A percentile compares a stretch with the other conserved stretches of the same genome.
Evolutionary conservation across 2,888 invertebrate genomes (phyloP).

Genomic region (Penaeus monodon): DNA sequence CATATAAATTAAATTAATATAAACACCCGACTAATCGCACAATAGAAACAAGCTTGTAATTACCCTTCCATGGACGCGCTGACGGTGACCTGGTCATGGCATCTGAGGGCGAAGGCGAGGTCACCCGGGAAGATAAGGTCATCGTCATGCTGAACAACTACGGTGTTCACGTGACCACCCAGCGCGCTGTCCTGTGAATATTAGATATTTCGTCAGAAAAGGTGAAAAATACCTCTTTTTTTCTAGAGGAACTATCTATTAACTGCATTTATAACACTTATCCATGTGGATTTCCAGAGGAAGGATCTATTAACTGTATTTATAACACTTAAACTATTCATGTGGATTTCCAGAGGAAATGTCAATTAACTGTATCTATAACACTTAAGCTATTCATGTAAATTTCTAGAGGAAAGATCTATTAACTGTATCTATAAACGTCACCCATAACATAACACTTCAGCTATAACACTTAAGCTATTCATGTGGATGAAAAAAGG

Average conservation of each 20-base stretch:
- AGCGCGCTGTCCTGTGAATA: conserved; percentile 72
- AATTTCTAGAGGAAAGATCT: no score
- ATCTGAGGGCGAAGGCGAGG: conserved; percentile 77
- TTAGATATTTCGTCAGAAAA: not conserved
- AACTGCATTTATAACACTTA: not conserved
- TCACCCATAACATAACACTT: no score
- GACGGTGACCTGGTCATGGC: conserved; percentile 67
- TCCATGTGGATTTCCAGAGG: no score
- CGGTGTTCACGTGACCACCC: conserved; percentile 73
- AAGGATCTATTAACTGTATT: no score
- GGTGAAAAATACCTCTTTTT: no score
- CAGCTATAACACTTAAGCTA: not conserved
- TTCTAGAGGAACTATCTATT: no score
- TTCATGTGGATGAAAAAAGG: not conserved
- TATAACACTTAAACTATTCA: not conserved
- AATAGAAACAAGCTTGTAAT: not conserved
- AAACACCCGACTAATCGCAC: no score
- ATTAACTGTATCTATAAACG: no score
- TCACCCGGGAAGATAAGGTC: conserved; percentile 78
- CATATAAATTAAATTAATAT: no score
- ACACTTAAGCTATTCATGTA: no score
- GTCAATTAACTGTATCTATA: no score
- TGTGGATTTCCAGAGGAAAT: not conserved
- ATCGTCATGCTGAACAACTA: conserved; percentile 78
- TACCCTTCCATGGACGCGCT: conserved; percentile 55